Evolutionary conservation across 2,113 vertebrate genomes (phyloP), one percentile per base, ranked within the genome.

Genomic region (Apteryx mantelli): DNA sequence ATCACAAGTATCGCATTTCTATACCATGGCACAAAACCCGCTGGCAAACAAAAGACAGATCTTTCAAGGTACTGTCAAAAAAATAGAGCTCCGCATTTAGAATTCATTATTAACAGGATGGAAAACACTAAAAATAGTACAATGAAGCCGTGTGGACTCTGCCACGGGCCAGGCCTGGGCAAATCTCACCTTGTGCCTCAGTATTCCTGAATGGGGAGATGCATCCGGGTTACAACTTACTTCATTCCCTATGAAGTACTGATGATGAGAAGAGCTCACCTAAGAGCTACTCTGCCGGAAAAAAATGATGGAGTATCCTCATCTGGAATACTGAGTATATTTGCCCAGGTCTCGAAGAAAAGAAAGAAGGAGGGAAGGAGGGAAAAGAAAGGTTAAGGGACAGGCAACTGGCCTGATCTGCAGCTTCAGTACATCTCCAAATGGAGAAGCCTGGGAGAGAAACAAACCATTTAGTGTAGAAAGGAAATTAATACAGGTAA

Each of bases 181-280:
- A 36, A 30, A 64, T 13, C 50, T 65, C 64, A 48, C 22, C 25
- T 13, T 1, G 0, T 30, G 36, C 36, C 28, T 70, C 2, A 0
- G 13, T 60, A 65, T 66, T 10, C 82, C 65, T 36, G 18, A 52
- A 18, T 0, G 75, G 4, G 22, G 9, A 70, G 22, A 28, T 40
- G 58, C 25, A 42, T 25, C 64, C 42, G 36, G 38, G 25, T 26
- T 40, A 28, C 11, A 42, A 25, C 6, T 36, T 48, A 48, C 46
- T 48, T 48, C 46, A 48, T 48, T 48, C 46, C 46, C 46, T 48
- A 19, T 48, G 46, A 48, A 48, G 18, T 34, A 42, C 30, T 42
- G 53, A 56, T 44, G 53, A 16, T 11, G 11, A 21, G 42, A 21
- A 25, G 44, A 46, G 44, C 44, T n/a, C 26, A 42, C 13, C 16